Evolutionary conservation across 2,797 vertebrate genomes (phyloP).

Genomic region (Sebastes steindachneri): DNA sequence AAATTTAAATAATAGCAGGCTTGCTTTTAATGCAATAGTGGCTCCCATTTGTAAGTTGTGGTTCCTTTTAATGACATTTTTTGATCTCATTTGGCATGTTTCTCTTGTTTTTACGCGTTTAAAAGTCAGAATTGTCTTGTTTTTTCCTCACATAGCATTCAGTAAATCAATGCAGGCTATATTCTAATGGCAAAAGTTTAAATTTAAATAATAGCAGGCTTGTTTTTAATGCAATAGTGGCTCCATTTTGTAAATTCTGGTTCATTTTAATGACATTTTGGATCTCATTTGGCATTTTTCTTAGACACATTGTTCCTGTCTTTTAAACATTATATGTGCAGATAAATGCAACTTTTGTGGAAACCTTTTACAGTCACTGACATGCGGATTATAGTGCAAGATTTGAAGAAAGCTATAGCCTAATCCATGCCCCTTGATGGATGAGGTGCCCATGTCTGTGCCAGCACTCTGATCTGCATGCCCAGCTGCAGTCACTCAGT

Average conservation of each 20-base stretch:
- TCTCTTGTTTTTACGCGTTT: conserved; percentile 12
- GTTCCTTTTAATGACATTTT: not conserved
- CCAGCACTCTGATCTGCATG: conserved; percentile 56
- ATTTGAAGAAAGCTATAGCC: conserved; percentile 21
- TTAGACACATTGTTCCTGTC: not conserved
- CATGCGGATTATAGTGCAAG: conserved; percentile 23
- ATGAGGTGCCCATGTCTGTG: conserved; percentile 49
- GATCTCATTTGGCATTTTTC: not conserved
- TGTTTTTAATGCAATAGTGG: not conserved
- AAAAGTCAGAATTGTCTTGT: not conserved
- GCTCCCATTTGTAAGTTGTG: not conserved
- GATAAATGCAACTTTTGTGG: conserved; percentile 13
- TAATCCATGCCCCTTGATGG: conserved; percentile 45
- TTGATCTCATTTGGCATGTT: not conserved
- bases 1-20: not conserved
- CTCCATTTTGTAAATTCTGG: not conserved
- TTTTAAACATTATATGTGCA: not conserved
- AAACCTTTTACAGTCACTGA: conserved; percentile 10
- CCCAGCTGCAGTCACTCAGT: conserved; percentile 51
- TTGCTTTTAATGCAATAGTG: not conserved
- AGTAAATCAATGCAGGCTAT: not conserved
- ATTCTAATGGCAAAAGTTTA: not conserved
- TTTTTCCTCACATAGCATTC: not conserved
- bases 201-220: not conserved
- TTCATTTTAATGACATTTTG: not conserved